Percentiles rank a stretch among this genome's conserved stretches.
Evolutionary conservation across 2,888 invertebrate genomes (phyloP).

Genomic region (Liopterus haemorrhoidalis): DNA sequence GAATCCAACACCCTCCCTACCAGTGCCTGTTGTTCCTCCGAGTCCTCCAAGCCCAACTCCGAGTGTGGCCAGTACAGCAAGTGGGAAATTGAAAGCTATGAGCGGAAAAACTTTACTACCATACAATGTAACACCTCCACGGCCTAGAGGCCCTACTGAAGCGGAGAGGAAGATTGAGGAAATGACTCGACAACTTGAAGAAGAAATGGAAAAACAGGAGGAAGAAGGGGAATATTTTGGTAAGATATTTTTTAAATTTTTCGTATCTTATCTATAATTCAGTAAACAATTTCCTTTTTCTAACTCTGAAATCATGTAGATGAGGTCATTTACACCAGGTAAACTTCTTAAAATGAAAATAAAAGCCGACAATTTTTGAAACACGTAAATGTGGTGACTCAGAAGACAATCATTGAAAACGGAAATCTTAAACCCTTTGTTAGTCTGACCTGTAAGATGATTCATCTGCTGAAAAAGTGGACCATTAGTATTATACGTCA

Average conservation of each 20-base stretch:
- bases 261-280: neutral
- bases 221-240: slow-evolving; percentile 97
- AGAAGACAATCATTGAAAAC: no score
- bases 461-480: no score
- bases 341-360: neutral
- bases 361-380: neutral
- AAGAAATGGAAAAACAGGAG: slow-evolving; percentile 92
- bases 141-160: slow-evolving; percentile 83
- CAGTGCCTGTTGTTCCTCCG: slow-evolving; percentile 42
- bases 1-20: slow-evolving; percentile 38
- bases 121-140: slow-evolving; percentile 82
- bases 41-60: slow-evolving; percentile 63
- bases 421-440: no score
- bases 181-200: slow-evolving; percentile 84
- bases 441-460: no score
- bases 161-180: slow-evolving; percentile 92
- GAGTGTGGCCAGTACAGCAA: slow-evolving; percentile 50
- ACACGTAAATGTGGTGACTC: neutral
- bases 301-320: no score
- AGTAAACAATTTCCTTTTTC: neutral
- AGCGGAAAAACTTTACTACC: slow-evolving; percentile 68
- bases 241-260: slow-evolving; percentile 45
- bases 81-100: slow-evolving; percentile 49
- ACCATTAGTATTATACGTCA: no score
- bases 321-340: neutral